phyloP scores from a whole-genome alignment of 2,888 invertebrate genomes.

The Helleia helle region DNA sequence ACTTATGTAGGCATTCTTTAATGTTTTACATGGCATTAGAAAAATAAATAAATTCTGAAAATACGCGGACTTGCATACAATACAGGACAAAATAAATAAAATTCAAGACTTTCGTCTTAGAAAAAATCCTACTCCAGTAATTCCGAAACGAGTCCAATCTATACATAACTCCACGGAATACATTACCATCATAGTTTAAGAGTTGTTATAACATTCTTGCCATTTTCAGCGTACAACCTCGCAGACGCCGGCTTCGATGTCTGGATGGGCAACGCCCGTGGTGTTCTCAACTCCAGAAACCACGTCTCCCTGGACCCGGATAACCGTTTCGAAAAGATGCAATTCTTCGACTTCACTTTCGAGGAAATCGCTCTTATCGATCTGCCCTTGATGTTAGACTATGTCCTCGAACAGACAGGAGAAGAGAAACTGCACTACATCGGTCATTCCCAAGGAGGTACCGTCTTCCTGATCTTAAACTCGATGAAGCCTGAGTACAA shows the following conservation, averaged over 20 bases:
- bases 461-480: slow-evolving; percentile 37
- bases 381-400: slow-evolving; percentile 46
- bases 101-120: too few relatives aligned
- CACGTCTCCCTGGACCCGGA: slow-evolving; percentile 60
- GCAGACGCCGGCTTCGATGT: slow-evolving; percentile 80
- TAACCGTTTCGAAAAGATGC: slow-evolving; percentile 25
- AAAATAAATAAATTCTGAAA: too few relatives aligned
- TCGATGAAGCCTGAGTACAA: slow-evolving; percentile 44
- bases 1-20: too few relatives aligned
- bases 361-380: slow-evolving; percentile 48
- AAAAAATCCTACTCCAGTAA: too few relatives aligned
- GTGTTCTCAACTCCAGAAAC: slow-evolving; percentile 79
- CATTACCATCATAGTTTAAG: too few relatives aligned
- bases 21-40: too few relatives aligned
- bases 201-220: too few relatives aligned
- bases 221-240: slow-evolving; percentile 75
- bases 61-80: too few relatives aligned
- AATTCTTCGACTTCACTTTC: slow-evolving; percentile 48
- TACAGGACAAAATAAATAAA: too few relatives aligned
- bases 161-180: too few relatives aligned
- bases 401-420: slow-evolving; percentile 33
- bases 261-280: slow-evolving; percentile 89
- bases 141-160: too few relatives aligned
- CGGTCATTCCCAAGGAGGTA: slow-evolving; percentile 56
- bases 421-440: slow-evolving; percentile 42